Evolutionary conservation across 2,888 invertebrate species (phyloP).

Genomic region (Gibbula magus): DNA sequence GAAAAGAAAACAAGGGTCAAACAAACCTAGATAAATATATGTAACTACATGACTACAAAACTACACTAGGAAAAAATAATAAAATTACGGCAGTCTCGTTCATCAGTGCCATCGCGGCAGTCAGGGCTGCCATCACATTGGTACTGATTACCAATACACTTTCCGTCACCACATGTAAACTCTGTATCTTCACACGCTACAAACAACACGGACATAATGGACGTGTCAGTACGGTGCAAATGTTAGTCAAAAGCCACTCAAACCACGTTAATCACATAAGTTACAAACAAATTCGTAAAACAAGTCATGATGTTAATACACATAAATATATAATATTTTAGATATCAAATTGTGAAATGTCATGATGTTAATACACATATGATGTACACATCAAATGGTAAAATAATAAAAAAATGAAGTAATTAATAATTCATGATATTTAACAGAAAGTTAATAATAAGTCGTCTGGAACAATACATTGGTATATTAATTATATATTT

Average conservation of each 20-base stretch:
- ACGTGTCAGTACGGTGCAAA: background rate
- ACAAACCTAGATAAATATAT: background rate
- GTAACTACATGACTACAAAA: conserved; percentile 22
- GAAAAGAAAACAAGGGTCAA: background rate
- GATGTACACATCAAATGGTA: no score
- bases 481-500: no score
- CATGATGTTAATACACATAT: no score
- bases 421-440: no score
- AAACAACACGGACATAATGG: background rate
- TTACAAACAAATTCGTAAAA: no score
- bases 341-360: no score
- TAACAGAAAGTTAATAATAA: no score
- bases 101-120: conserved; percentile 60
- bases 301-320: no score
- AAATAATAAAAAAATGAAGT: no score
- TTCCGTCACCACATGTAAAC: conserved; percentile 48
- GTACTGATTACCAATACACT: conserved; percentile 43
- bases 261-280: background rate
- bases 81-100: conserved; percentile 54
- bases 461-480: no score
- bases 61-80: no score
- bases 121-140: conserved; percentile 49
- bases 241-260: background rate
- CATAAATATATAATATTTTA: no score
- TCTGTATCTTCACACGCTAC: conserved; percentile 41